phyloP scores from a whole-genome alignment of 35 echinoderm and acorn worm genomes.

The Lytechinus variegatus region DNA sequence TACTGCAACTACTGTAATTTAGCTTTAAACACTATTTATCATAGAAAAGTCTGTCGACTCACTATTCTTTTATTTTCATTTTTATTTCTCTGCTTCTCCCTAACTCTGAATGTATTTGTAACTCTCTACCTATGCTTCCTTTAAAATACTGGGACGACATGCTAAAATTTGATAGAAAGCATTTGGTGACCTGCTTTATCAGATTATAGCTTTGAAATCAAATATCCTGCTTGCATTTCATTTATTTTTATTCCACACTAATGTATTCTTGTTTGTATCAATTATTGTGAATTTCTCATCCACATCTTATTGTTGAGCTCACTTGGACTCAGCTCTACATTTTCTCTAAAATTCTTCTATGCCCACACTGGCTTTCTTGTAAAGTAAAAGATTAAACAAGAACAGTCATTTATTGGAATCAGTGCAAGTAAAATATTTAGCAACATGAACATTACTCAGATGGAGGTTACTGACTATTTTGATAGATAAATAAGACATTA shows the following conservation, averaged over 20 bases:
- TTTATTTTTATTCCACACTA: background rate
- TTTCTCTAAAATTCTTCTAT: background rate
- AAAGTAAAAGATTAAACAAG: background rate
- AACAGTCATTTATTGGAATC: no score
- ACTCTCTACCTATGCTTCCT: background rate
- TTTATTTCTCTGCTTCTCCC: background rate
- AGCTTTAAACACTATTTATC: no score
- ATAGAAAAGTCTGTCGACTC: no score
- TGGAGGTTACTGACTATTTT: no score
- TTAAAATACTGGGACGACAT: background rate
- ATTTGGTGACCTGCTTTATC: background rate
- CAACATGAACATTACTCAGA: no score
- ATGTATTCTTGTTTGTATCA: background rate
- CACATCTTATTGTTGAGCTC: background rate
- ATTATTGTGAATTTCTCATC: background rate
- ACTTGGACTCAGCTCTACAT: background rate
- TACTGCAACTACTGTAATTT: no score
- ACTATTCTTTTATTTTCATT: background rate
- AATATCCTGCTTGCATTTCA: background rate
- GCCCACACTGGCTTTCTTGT: no score
- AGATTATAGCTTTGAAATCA: background rate
- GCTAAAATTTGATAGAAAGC: background rate
- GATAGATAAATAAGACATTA: no score
- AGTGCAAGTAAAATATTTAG: no score
- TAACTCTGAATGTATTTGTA: background rate